phyloP scores from a whole-genome alignment of 1,140 invertebrate genomes.

The Heliconius nattereri region DNA sequence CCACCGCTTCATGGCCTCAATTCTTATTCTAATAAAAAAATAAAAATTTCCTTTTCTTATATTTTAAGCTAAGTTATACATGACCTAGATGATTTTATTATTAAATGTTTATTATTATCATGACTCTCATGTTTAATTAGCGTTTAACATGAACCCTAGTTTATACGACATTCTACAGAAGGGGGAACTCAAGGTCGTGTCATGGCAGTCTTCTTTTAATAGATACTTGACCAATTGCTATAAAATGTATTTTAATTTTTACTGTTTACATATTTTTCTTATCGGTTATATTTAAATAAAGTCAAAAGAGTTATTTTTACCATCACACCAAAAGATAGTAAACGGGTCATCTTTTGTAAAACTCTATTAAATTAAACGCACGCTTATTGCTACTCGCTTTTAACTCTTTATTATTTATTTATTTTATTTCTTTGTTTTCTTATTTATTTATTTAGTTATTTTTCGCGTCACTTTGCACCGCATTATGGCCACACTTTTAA shows the following conservation, averaged over 20 bases:
- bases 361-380: no score
- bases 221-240: background rate
- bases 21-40: slow-evolving; percentile 18
- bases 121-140: background rate
- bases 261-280: background rate
- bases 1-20: no score
- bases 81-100: background rate
- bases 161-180: slow-evolving; percentile 4
- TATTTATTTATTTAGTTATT: no score
- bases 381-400: no score
- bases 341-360: no score
- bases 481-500: no score
- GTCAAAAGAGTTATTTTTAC: no score
- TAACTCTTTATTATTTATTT: no score
- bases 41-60: slow-evolving; percentile 12
- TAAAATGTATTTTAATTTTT: background rate
- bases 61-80: slow-evolving; percentile 3
- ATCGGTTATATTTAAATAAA: background rate
- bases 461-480: no score
- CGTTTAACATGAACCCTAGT: background rate
- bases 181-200: background rate
- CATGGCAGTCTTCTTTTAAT: background rate
- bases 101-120: background rate
- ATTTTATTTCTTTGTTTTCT: no score
- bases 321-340: no score